phyloP scores from a whole-genome alignment of 2,797 vertebrate genomes.

The Leuciscus waleckii region DNA sequence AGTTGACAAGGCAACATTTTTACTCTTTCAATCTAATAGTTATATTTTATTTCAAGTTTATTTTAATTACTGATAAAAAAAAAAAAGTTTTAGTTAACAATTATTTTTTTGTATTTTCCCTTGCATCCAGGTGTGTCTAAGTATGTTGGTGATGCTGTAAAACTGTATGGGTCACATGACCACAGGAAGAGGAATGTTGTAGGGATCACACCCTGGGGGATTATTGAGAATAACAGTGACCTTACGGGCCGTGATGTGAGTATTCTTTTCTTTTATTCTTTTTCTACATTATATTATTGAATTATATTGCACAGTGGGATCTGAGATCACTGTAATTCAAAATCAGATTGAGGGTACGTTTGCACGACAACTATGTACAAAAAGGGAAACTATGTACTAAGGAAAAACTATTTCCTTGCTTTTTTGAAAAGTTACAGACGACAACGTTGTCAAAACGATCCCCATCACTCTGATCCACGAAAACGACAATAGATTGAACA shows the following conservation, averaged over 20 bases:
- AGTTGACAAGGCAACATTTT: background rate
- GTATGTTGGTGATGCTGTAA: constrained; percentile 93
- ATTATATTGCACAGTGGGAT: background rate
- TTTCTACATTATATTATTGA: background rate
- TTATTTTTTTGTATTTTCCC: background rate
- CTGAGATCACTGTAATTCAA: background rate
- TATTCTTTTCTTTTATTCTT: constrained; percentile 18
- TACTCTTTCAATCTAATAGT: background rate
- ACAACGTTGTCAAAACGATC: background rate
- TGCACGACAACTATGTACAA: background rate
- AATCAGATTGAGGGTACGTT: background rate
- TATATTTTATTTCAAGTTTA: background rate
- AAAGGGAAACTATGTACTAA: background rate
- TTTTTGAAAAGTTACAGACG: background rate
- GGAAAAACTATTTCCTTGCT: too few relatives aligned
- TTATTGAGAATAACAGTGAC: constrained; percentile 92
- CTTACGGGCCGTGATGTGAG: constrained; percentile 94
- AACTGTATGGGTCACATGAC: constrained; percentile 84
- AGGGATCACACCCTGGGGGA: constrained; percentile 93
- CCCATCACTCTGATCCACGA: background rate
- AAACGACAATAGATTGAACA: too few relatives aligned
- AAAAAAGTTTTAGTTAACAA: background rate
- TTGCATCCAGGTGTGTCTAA: constrained; percentile 86
- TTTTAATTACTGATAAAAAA: background rate
- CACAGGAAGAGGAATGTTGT: constrained; percentile 90